These are phyloP conservation scores for Amblyraja radiata DNA, from an alignment of 2,797 vertebrate genomes.

Conservation along the genomic window DNA sequence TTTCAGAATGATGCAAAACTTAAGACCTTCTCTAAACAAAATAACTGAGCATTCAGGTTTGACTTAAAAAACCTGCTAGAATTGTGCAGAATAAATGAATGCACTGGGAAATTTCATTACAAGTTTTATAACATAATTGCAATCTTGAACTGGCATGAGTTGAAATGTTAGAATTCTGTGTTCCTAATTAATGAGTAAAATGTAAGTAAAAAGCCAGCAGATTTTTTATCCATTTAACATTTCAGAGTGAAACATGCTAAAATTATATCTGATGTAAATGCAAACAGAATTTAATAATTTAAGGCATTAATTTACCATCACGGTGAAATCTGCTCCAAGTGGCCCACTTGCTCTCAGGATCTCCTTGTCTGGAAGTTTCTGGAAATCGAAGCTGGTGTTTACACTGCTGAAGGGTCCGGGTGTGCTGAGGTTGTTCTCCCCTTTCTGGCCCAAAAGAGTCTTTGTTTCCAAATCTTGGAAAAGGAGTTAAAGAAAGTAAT, in stretches of 20 bases:
- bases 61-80: background rate
- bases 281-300: background rate
- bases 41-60: background rate
- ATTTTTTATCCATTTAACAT: no score
- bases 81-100: background rate
- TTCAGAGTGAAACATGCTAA: background rate
- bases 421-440: conserved; percentile 66
- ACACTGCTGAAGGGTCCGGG: conserved; percentile 74
- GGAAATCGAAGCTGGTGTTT: conserved; percentile 86
- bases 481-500: background rate
- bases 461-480: conserved; percentile 77
- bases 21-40: background rate
- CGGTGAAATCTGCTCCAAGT: conserved; percentile 81
- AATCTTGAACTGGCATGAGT: background rate
- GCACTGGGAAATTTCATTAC: background rate
- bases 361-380: conserved; percentile 86
- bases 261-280: background rate
- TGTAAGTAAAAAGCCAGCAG: background rate
- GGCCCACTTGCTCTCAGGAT: conserved; percentile 81
- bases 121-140: background rate
- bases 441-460: conserved; percentile 77
- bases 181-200: background rate
- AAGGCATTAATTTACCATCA: conserved; percentile 72
- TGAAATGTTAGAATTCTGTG: background rate
- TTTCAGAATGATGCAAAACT: background rate